Base-by-base conservation (phyloP, 37 sponge, comb jelly and placozoan genomes). In the Bolinopsis microptera region DNA sequence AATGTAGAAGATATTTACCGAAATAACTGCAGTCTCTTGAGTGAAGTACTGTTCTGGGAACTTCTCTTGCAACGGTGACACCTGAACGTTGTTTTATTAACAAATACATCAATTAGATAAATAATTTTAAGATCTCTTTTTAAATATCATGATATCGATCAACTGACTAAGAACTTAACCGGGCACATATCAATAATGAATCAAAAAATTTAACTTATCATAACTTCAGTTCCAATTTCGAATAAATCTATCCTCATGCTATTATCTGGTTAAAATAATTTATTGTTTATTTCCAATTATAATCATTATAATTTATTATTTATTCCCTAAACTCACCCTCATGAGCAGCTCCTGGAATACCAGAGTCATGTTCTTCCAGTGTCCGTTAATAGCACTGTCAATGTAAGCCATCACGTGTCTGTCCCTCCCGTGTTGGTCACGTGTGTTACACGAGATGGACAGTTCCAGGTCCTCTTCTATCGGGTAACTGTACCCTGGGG, bases 311-410 rank as follows among this genome's bases (percentile, higher is more conserved):
- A n/a, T n/a, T n/a, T n/a, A n/a, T n/a, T n/a, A n/a, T n/a, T n/a
- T n/a, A n/a, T n/a, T n/a, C n/a, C n/a, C n/a, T 70, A 24, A n/a
- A 86, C 90, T n/a, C 39, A 86, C 90, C 48, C 90, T 38, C 41
- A 41, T 86, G 2, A 86, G 61, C 2, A 86, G 31, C 90, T 86
- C 36, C 35, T 86, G 90, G 22, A 86, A 86, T 23, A 86, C 35
- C 2, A 40, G 21, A 3, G 90, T 86, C n/a, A 34, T 39, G 30
- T 86, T 34, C 61, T 86, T 28, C 90, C 90, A 86, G 41, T 41
- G 41, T 27, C 90, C 90, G 26, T 39, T 48, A 0, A 86, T 41
- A 1, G 90, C 90, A 5, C 13, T 39, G 3, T 34, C 35, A 21
- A 86, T 86, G 61, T 39, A 86, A 34, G 3, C n/a, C 28, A 2